A percentile compares a stretch with the other conserved stretches of the same genome.
Evolutionary conservation across 2,113 vertebrate species (phyloP).

Genomic region (Antechinus stuartii): DNA sequence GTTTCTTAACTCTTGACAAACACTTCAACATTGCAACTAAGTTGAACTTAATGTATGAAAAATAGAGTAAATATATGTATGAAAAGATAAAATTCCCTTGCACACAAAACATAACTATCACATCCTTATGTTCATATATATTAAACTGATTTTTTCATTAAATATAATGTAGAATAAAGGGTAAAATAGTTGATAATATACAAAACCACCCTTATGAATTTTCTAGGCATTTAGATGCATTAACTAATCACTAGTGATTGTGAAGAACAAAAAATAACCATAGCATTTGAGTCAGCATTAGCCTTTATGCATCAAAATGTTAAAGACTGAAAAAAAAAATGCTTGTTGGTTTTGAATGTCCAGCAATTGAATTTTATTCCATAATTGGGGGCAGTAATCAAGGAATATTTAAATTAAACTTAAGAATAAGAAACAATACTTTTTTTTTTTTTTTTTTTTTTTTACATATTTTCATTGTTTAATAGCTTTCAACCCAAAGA

Average conservation of each 20-base stretch:
- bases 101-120: neutral
- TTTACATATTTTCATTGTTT: slow-evolving; percentile 1
- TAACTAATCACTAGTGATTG: neutral
- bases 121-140: neutral
- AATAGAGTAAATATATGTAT: neutral
- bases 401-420: neutral
- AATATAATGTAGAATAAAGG: neutral
- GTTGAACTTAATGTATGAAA: slow-evolving; percentile 24
- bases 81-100: neutral
- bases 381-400: neutral
- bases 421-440: neutral
- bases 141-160: neutral
- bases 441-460: neutral
- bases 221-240: neutral
- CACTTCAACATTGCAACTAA: neutral
- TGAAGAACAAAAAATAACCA: neutral
- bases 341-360: neutral
- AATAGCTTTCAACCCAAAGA: slow-evolving; percentile 29
- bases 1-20: slow-evolving; percentile 41
- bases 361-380: slow-evolving; percentile 19
- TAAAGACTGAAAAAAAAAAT: neutral
- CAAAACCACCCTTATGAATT: neutral
- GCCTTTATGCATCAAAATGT: neutral
- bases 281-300: neutral
- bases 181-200: neutral